Conservation (phyloP, 2,888 invertebrate genomes). For the Meiosimyza platycephala region DNA sequence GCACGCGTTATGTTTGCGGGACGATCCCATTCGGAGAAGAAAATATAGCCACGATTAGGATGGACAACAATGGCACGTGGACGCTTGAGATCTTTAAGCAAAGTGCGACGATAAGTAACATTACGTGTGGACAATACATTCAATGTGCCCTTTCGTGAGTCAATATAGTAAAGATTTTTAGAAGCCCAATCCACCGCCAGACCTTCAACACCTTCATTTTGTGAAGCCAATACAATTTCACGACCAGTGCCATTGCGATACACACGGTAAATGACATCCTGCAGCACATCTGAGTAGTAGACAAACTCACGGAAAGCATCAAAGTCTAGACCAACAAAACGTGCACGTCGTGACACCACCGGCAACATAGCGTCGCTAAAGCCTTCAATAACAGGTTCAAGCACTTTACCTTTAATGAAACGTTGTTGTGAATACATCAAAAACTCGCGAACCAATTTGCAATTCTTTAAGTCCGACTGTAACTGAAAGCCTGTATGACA, state of each 20-base stretch:
- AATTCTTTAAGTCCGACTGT: conserved; percentile 79
- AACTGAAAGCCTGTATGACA: conserved; percentile 90
- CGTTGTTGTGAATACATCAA: conserved; percentile 95
- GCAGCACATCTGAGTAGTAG: conserved; percentile 96
- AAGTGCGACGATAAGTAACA: conserved; percentile 83
- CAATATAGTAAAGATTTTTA: conserved; percentile 95
- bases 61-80: conserved; percentile 97
- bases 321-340: conserved; percentile 95
- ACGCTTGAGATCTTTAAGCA: conserved; percentile 88
- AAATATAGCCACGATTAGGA: conserved; percentile 93
- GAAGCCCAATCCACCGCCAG: conserved; percentile 96
- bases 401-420: conserved; percentile 92
- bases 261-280: conserved; percentile 91
- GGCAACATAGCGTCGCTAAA: conserved; percentile 96
- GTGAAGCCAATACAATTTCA: conserved; percentile 92
- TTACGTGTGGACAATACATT: conserved; percentile 92
- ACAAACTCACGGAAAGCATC: conserved; percentile 91
- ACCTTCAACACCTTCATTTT: conserved; percentile 97
- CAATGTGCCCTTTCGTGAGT: conserved; percentile 91
- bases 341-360: conserved; percentile 88
- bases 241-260: conserved; percentile 82
- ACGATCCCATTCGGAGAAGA: conserved; percentile 96
- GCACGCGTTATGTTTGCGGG: conserved; percentile 97
- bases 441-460: conserved; percentile 86
- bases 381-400: conserved; percentile 88